Evolutionary conservation across 1,140 invertebrate genomes (phyloP).

Genomic region (Babylonia areolata): DNA sequence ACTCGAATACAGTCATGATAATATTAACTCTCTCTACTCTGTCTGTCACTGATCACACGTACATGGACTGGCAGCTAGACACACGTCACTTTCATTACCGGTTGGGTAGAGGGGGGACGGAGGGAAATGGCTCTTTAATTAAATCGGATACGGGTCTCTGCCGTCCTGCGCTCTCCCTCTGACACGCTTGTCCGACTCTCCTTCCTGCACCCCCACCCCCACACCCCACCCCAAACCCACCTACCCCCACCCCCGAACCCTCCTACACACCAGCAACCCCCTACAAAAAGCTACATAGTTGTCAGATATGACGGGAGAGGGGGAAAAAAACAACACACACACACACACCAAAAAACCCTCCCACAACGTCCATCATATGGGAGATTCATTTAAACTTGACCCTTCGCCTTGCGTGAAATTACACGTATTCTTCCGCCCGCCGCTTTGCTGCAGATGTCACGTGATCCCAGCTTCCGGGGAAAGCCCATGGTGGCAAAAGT

Average conservation of each 20-base stretch:
- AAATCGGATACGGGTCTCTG: conserved; percentile 31
- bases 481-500: not conserved
- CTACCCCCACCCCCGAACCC: not conserved
- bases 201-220: too few relatives aligned
- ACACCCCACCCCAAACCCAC: not conserved
- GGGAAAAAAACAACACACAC: too few relatives aligned
- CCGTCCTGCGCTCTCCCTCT: not conserved
- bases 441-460: not conserved
- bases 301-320: conserved; percentile 31
- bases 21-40: too few relatives aligned
- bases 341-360: too few relatives aligned
- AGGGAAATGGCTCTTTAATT: conserved; percentile 16
- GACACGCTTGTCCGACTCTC: not conserved
- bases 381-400: conserved; percentile 43
- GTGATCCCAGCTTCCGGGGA: conserved; percentile 29
- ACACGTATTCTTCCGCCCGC: conserved; percentile 37
- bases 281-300: conserved; percentile 13
- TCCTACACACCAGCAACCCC: not conserved
- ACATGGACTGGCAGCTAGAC: too few relatives aligned
- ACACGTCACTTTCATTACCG: too few relatives aligned
- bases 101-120: not conserved
- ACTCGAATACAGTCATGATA: not conserved
- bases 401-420: conserved; percentile 43
- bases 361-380: conserved; percentile 6
- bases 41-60: too few relatives aligned